Conservation (phyloP, 2,113 vertebrate species). For the Bufo gargarizans region DNA sequence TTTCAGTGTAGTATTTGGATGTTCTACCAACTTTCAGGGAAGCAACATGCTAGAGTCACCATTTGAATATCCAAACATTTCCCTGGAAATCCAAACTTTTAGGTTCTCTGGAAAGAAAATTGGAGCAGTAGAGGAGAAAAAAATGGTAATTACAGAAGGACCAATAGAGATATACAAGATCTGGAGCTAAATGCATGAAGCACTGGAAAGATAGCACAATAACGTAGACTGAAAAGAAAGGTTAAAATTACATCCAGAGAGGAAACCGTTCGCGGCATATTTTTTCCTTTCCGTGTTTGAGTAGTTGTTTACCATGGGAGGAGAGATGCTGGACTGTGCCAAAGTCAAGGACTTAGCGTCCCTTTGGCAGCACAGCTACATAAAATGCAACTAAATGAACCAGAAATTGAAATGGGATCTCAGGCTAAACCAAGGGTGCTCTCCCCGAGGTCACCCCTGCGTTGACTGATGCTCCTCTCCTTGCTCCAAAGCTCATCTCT, state of each 20-base stretch:
- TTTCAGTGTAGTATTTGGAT: neutral
- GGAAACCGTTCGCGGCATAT: conserved; percentile 26
- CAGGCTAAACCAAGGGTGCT: conserved; percentile 17
- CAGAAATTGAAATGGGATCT: conserved; percentile 30
- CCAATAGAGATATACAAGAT: neutral
- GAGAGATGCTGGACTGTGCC: conserved; percentile 20
- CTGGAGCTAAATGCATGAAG: neutral
- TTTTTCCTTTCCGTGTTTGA: conserved; percentile 41
- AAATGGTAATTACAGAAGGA: neutral
- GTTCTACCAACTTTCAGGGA: neutral
- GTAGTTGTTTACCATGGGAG: conserved; percentile 52
- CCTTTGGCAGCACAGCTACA: conserved; percentile 39
- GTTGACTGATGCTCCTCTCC: neutral
- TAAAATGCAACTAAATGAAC: conserved; percentile 36
- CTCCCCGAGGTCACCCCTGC: conserved; percentile 20
- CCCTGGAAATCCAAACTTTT: neutral
- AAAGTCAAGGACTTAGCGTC: conserved; percentile 49
- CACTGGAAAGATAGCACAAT: neutral
- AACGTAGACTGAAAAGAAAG: neutral
- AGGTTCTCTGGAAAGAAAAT: neutral
- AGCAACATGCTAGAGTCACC: neutral
- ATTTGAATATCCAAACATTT: neutral
- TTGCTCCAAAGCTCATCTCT: neutral
- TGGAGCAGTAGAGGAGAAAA: neutral
- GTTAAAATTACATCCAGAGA: conserved; percentile 26